These are phyloP conservation scores for Menidia menidia DNA, from an alignment of 2,797 vertebrate species.

Conservation along the genomic window DNA sequence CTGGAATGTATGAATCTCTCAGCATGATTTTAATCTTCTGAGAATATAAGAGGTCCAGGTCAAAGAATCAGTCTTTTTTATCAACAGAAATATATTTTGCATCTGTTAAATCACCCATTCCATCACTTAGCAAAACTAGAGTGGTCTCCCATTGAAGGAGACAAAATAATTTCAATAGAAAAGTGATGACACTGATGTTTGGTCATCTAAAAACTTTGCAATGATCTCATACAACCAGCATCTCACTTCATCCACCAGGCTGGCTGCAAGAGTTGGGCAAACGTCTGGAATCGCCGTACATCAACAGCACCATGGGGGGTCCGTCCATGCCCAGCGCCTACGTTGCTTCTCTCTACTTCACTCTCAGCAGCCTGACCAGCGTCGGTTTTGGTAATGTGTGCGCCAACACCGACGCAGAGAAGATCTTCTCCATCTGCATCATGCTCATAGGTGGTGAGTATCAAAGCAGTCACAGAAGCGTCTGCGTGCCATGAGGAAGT, in stretches of 20 bases:
- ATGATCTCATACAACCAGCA: neutral
- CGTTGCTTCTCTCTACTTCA: conserved; percentile 96
- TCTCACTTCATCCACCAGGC: conserved; percentile 75
- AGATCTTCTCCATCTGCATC: conserved; percentile 97
- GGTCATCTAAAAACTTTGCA: neutral
- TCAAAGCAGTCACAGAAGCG: neutral
- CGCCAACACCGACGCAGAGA: conserved; percentile 94
- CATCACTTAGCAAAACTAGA: conserved; percentile 1
- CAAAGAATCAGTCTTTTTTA: conserved; percentile 40
- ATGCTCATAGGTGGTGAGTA: conserved; percentile 94
- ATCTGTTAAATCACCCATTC: conserved; percentile 22
- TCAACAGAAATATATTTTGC: conserved; percentile 34
- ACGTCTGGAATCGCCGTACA: conserved; percentile 91
- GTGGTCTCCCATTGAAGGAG: neutral
- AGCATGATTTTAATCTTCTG: conserved; percentile 26
- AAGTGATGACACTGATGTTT: neutral
- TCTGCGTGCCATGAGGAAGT: neutral
- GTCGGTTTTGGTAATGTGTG: conserved; percentile 95
- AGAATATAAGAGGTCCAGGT: conserved; percentile 41
- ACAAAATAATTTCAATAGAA: neutral
- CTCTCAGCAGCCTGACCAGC: conserved; percentile 95
- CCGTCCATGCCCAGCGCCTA: conserved; percentile 92
- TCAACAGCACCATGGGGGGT: conserved; percentile 91
- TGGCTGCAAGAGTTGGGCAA: conserved; percentile 96
- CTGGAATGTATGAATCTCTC: conserved; percentile 30